These are phyloP conservation scores for Darevskia nairensis DNA, from an alignment of 2,797 vertebrate species.

Conservation along the genomic window DNA sequence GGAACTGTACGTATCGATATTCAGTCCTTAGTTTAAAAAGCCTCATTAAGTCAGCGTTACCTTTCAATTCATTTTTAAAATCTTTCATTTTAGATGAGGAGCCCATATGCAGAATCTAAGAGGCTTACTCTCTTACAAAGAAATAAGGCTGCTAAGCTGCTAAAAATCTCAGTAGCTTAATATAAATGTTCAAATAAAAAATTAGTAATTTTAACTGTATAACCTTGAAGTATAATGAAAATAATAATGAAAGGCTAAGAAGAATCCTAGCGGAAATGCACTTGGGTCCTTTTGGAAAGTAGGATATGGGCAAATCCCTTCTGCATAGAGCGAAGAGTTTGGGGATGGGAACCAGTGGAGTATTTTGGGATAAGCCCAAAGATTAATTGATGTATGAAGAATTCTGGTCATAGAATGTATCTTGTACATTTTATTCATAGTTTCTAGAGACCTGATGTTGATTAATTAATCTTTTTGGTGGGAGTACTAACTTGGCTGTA, in stretches of 20 bases:
- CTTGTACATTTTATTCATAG: background rate
- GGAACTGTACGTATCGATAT: slow-evolving; percentile 46
- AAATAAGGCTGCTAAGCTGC: slow-evolving; percentile 75
- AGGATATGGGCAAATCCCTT: slow-evolving; percentile 71
- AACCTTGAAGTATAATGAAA: slow-evolving; percentile 78
- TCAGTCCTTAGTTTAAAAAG: slow-evolving; percentile 63
- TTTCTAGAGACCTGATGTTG: background rate
- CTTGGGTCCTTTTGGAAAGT: slow-evolving; percentile 72
- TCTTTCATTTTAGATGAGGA: slow-evolving; percentile 72
- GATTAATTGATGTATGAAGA: background rate
- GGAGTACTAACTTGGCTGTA: background rate
- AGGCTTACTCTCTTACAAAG: slow-evolving; percentile 75
- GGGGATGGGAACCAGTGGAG: background rate
- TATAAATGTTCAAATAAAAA: slow-evolving; percentile 79
- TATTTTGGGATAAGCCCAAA: background rate
- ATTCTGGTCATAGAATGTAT: background rate
- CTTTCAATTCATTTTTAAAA: slow-evolving; percentile 70
- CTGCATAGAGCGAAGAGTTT: slow-evolving; percentile 59
- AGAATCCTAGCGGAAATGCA: slow-evolving; percentile 62
- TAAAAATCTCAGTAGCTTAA: slow-evolving; percentile 78
- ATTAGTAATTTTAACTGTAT: slow-evolving; percentile 76
- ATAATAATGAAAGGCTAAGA: slow-evolving; percentile 77
- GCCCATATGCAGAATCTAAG: slow-evolving; percentile 70
- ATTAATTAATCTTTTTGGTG: background rate
- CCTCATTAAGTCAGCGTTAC: slow-evolving; percentile 62